phyloP scores from a whole-genome alignment of 2,113 vertebrate species.

The Phyllopteryx taeniolatus region DNA sequence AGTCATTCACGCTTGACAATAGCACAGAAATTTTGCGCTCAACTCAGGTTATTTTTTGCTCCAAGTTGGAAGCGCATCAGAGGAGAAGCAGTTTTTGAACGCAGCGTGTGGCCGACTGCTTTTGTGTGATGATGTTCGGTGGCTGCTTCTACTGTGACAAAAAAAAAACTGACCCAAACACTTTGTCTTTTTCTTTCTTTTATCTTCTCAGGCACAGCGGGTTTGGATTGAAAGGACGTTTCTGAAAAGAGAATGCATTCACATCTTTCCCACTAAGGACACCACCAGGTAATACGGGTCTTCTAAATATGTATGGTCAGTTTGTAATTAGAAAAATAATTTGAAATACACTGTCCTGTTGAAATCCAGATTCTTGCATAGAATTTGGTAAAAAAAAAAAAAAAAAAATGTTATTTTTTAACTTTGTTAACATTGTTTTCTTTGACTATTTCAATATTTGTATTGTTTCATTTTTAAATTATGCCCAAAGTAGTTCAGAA shows the following conservation, averaged over 20 bases:
- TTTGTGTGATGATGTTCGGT: conserved; percentile 33
- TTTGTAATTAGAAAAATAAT: not conserved
- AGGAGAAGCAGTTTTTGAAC: conserved; percentile 19
- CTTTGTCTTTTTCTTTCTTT: not conserved
- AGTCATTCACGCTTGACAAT: conserved; percentile 47
- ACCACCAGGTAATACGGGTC: conserved; percentile 75
- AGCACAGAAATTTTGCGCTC: conserved; percentile 47
- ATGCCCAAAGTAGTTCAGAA: not conserved
- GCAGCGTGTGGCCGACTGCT: conserved; percentile 32
- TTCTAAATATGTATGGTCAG: not conserved
- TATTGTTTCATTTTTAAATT: not conserved
- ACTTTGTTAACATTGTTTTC: not conserved
- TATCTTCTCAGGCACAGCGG: conserved; percentile 80
- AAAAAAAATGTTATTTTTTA: not conserved
- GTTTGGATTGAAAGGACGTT: conserved; percentile 96
- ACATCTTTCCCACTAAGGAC: conserved; percentile 87
- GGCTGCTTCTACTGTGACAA: conserved; percentile 8
- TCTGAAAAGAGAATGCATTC: conserved; percentile 87
- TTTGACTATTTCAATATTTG: not conserved
- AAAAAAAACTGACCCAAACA: not conserved
- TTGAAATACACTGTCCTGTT: not conserved
- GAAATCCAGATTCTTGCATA: no score
- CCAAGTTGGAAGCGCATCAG: conserved; percentile 45
- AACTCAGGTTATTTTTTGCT: conserved; percentile 51
- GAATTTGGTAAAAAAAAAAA: not conserved